These are phyloP conservation scores for Fulica atra DNA, from an alignment of 2,113 vertebrate genomes.

Conservation along the genomic window DNA sequence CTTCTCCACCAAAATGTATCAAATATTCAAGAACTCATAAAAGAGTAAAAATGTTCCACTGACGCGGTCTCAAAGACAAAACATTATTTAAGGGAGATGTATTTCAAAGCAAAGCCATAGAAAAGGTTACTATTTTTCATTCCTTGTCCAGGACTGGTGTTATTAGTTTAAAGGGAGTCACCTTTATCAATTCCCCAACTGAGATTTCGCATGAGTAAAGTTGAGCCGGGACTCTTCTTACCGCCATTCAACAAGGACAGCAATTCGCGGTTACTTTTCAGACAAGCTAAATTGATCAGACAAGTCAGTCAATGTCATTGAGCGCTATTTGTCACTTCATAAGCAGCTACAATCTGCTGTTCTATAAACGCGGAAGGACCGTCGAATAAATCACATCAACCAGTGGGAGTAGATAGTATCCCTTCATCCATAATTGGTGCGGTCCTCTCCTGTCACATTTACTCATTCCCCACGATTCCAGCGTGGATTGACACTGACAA, in stretches of 20 bases:
- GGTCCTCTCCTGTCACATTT: conserved; percentile 82
- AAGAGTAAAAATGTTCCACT: neutral
- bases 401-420: conserved; percentile 82
- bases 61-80: neutral
- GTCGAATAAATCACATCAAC: conserved; percentile 91
- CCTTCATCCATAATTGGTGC: conserved; percentile 90
- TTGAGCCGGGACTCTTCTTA: conserved; percentile 59
- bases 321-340: conserved; percentile 84
- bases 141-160: neutral
- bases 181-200: conserved; percentile 3
- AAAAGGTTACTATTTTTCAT: conserved; percentile 2
- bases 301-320: conserved; percentile 90
- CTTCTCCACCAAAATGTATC: neutral
- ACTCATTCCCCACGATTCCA: conserved; percentile 77
- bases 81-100: neutral
- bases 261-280: conserved; percentile 77
- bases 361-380: conserved; percentile 81
- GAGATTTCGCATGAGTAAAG: neutral
- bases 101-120: neutral
- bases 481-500: conserved; percentile 83
- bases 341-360: conserved; percentile 79
- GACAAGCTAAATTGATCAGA: conserved; percentile 89
- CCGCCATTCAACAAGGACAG: conserved; percentile 73
- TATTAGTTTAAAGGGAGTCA: neutral
- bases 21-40: neutral